These are phyloP conservation scores for Melanostoma scalare DNA, from an alignment of 2,888 invertebrate species.

Conservation along the genomic window DNA sequence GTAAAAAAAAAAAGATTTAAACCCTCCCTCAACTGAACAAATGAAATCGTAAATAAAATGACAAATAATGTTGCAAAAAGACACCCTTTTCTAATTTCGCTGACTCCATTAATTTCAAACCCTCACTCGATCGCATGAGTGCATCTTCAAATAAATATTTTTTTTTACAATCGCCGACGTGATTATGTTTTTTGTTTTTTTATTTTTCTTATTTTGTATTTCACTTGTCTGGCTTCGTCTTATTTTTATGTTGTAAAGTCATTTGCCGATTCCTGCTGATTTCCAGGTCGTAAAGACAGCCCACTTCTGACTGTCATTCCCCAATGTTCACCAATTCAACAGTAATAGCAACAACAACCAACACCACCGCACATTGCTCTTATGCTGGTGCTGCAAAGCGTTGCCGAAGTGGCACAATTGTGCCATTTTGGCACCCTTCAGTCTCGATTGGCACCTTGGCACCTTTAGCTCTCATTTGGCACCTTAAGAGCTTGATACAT, in stretches of 20 bases:
- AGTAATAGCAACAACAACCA: constrained; percentile 32
- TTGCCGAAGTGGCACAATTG: too few species aligned
- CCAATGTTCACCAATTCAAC: constrained; percentile 48
- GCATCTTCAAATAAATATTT: constrained; percentile 35
- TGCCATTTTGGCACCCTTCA: too few species aligned
- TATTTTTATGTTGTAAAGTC: constrained; percentile 40
- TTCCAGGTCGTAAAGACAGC: constrained; percentile 70
- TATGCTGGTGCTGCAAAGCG: constrained; percentile 36
- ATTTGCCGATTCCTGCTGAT: constrained; percentile 68
- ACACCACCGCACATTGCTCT: constrained; percentile 37
- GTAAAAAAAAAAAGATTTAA: not conserved
- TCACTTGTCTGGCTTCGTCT: constrained; percentile 5
- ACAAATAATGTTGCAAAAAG: constrained; percentile 54
- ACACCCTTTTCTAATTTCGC: constrained; percentile 32
- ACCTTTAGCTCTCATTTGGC: too few species aligned
- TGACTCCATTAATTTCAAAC: constrained; percentile 38
- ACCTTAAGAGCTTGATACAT: too few species aligned
- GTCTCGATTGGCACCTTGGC: too few species aligned
- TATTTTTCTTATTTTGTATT: constrained; percentile 10
- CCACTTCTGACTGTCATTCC: constrained; percentile 65
- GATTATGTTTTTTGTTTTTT: constrained; percentile 49
- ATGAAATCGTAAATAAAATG: constrained; percentile 48
- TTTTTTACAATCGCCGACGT: constrained; percentile 28
- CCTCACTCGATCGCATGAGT: constrained; percentile 38
- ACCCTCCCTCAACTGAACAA: constrained; percentile 16